These are phyloP conservation scores for Daktulosphaira vitifoliae DNA, from an alignment of 1,140 invertebrate genomes.

Conservation along the genomic window DNA sequence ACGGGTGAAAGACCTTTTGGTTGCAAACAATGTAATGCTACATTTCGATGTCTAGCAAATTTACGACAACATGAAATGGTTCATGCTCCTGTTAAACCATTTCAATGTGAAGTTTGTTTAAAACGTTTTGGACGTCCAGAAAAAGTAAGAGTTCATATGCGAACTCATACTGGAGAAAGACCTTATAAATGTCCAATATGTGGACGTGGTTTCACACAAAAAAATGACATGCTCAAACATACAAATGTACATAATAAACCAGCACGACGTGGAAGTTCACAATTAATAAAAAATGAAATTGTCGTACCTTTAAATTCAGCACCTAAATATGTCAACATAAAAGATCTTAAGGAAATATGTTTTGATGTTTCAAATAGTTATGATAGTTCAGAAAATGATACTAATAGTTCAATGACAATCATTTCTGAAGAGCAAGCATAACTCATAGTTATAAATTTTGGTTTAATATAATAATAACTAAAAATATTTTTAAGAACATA, in stretches of 20 bases:
- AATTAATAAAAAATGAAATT: neutral
- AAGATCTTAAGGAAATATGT: conserved; percentile 13
- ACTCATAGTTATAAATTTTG: neutral
- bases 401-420: conserved; percentile 14
- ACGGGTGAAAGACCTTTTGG: conserved; percentile 31
- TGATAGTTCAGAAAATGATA: conserved; percentile 17
- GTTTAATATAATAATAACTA: neutral
- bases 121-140: conserved; percentile 43
- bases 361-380: conserved; percentile 20
- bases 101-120: conserved; percentile 20
- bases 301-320: neutral
- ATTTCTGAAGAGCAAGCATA: neutral
- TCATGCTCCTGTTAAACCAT: conserved; percentile 21
- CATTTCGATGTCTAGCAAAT: conserved; percentile 24
- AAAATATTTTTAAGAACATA: neutral
- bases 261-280: neutral
- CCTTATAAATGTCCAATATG: conserved; percentile 64
- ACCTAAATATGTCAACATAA: conserved; percentile 12
- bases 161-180: conserved; percentile 65
- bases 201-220: conserved; percentile 47
- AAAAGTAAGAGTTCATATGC: conserved; percentile 49
- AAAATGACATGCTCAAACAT: conserved; percentile 45
- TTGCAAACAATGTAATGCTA: conserved; percentile 29
- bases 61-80: conserved; percentile 31
- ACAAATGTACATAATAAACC: conserved; percentile 40